A percentile compares a stretch with the other conserved stretches of the same genome.
Evolutionary conservation across 2,113 vertebrate genomes (phyloP).

Genomic region (Amia ocellicauda): DNA sequence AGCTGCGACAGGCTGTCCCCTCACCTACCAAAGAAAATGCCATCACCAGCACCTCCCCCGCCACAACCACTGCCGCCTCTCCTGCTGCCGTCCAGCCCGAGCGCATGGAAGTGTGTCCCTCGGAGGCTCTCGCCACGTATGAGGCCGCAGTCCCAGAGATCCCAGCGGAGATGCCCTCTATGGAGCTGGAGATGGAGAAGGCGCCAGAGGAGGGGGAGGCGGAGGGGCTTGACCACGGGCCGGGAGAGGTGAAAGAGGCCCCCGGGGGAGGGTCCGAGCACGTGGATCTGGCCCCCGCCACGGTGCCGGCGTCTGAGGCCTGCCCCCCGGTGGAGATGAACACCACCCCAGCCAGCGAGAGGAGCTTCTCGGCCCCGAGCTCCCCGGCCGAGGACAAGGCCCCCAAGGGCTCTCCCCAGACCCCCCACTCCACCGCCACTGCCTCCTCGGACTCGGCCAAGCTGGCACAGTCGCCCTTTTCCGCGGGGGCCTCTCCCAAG

Average conservation of each 20-base stretch:
- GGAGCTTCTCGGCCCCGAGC: slow-evolving; percentile 53
- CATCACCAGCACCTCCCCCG: too few species aligned
- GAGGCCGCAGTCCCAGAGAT: not conserved
- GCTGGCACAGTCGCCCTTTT: slow-evolving; percentile 69
- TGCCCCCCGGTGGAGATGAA: slow-evolving; percentile 50
- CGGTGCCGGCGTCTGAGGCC: slow-evolving; percentile 35
- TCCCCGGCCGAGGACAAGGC: slow-evolving; percentile 58
- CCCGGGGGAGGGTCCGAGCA: slow-evolving; percentile 13
- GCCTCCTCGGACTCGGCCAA: slow-evolving; percentile 58
- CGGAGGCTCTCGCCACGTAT: slow-evolving; percentile 29
- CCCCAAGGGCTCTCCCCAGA: slow-evolving; percentile 51
- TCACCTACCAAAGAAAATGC: slow-evolving; percentile 61
- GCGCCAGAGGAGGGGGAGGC: slow-evolving; percentile 13
- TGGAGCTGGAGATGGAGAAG: slow-evolving; percentile 16
- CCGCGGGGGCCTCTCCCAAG: slow-evolving; percentile 70
- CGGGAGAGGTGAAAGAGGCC: slow-evolving; percentile 29
- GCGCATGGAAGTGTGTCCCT: slow-evolving; percentile 46
- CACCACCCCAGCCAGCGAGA: slow-evolving; percentile 58
- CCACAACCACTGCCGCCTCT: too few species aligned
- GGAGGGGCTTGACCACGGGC: not conserved
- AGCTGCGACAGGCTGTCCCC: slow-evolving; percentile 48
- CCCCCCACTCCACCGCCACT: slow-evolving; percentile 35
- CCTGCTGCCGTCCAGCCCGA: slow-evolving; percentile 44
- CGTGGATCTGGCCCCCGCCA: slow-evolving; percentile 30
- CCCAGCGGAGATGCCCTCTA: too few species aligned